Evolutionary conservation across 1,140 invertebrate genomes (phyloP), one percentile per base, ranked within the genome.

Genomic region (Lasioglossum baleicum): DNA sequence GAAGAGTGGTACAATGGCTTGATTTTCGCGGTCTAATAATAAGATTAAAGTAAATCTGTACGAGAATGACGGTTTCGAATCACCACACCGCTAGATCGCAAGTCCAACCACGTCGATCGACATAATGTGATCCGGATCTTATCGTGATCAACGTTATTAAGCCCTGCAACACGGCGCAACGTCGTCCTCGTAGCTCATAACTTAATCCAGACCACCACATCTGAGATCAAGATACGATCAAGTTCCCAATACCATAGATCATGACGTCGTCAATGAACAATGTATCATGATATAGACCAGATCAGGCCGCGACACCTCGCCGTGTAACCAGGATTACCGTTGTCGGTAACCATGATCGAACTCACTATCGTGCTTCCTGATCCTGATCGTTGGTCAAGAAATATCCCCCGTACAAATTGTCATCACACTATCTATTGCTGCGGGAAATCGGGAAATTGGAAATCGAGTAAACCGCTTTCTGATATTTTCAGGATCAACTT

Each of bases 291-390:
- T 77, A 61, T 44, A 8, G 44, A 40, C 40, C 68, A 56, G 68
- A 51, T 64, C 68, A 40, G 68, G 58, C 20, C 22, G 8, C 58
- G 61, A 73, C 71, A 79, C 53, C 53, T 73, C 53, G 20, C 63
- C 31, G 40, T 56, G 71, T 73, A 73, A 73, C 72, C 60, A 61
- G 53, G 76, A 73, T 79, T 63, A 79, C 42, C 51, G 63, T 22
- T 35, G 51, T 13, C 20, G 40, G 22, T 22, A 8, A 10, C 20
- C 35, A 44, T 66, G 10, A 22, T 67, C 31, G 15, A 64, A 2
- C 7, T 64, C 61, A 17, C 17, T 20, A 40, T 20, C 15, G 15
- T 40, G 15, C 2, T 20, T 15, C 31, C 15, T 13, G 13, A 51
- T 22, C n/a, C n/a, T 15, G 3, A 26, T 66, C 10, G 26, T 42